Evolutionary conservation across 2,797 vertebrate species (phyloP), one percentile per base, ranked within the genome.

Genomic region (Phataginus tetradactyla): DNA sequence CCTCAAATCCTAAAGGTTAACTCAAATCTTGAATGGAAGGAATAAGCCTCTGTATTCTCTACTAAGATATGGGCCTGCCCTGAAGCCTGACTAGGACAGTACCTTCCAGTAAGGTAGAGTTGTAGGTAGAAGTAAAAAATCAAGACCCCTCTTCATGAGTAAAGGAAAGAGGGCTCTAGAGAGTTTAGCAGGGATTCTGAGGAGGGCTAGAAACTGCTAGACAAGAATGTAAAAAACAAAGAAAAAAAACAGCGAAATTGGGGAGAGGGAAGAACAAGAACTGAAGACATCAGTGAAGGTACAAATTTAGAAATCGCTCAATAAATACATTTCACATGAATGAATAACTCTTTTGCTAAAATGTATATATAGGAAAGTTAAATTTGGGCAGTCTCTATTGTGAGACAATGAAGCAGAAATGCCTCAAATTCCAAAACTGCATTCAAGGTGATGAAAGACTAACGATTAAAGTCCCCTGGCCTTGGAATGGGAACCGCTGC

Each of bases 371-470:
- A 68, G 13, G 10, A 59, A 91, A 39, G 25, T 85, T 45, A 97
- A 9, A 68, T 90, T 69, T 77, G 1, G 90, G 37, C 7, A 86
- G 11, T 80, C 63, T 90, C 32, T 78, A 20, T 13, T 21, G 25
- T 69, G 1, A 55, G n/a, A 93, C 42, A 17, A 89, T 63, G 21
- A 68, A 37, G 7, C 13, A 79, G 57, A 86, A 90, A 29, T 57
- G 18, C 1, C 4, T 81, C 42, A 34, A 18, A 91, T 68, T 34
- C 9, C 18, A 45, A 72, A 80, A 84, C 13, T 69, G 32, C 29
- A 78, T 61, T 37, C 80, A 42, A 95, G 49, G n/a, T 81, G 29
- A 72, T 61, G 13, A 49, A 79, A 92, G 83, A 14, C 32, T 51
- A 51, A 75, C 17, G 55, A 32, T 75, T 78, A 57, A 80, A 83